Evolutionary conservation across 2,113 vertebrate species (phyloP), one percentile per base, ranked within the genome.

Genomic region (Nothobranchius kuhntae): DNA sequence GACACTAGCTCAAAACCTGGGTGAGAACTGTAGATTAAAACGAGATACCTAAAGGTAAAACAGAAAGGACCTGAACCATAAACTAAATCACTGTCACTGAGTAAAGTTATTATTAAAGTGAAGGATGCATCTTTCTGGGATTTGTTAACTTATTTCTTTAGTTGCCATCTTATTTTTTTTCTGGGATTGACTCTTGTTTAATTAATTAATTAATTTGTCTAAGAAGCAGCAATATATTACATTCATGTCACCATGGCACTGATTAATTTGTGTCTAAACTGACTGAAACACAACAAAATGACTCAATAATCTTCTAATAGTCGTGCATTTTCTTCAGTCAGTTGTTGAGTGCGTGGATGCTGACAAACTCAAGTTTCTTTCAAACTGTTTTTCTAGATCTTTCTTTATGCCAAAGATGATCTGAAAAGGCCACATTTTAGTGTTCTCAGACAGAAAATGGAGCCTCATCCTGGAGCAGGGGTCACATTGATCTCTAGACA

Each of bases 241-340:
- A 46, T 6, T 61, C 68, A 53, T 26, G 12, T 14, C 13, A 14
- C 10, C 3, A 50, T 52, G 38, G 52, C 61, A 1, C 60, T 47
- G 21, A 48, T 53, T 68, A 0, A 0, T 63, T 50, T 44, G 8
- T 65, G 66, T 36, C 50, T 30, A 51, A 42, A 5, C 9, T 46
- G 68, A 68, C 65, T 57, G 36, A 81, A 48, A 59, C 50, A 21
- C 72, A 57, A 63, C 42, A 61, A 76, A 62, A 47, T 9, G 65
- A 62, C 17, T 13, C 26, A 30, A 71, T 63, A 66, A 38, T 51
- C 45, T 68, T 68, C 15, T 17, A 36, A 26, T 57, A 64, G 48
- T n/a, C 10, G 6, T 11, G 9, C 2, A 12, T 6, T 71, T 13
- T 0, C 55, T 63, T 56, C 12, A 26, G 6, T 30, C 7, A 36